Conservation (phyloP, 2,797 vertebrate species). For the Galaxias olidus region DNA sequence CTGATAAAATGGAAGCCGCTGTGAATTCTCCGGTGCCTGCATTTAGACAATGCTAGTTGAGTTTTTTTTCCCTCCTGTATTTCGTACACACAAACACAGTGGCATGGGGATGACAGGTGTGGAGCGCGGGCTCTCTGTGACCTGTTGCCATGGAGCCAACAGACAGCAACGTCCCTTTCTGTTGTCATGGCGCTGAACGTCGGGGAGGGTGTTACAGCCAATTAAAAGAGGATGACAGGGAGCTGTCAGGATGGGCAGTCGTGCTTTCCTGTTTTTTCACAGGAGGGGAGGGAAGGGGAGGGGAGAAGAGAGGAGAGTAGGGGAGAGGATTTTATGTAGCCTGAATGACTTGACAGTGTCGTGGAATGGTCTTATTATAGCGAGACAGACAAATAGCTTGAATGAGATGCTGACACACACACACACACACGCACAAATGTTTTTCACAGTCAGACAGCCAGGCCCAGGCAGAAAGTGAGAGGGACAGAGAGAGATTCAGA, state of each 20-base stretch:
- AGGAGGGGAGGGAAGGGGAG: too few species aligned
- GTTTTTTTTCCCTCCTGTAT: too few species aligned
- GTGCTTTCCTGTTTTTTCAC: background rate
- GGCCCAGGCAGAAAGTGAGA: too few species aligned
- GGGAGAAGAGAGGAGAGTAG: background rate
- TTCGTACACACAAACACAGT: background rate
- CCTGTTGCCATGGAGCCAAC: background rate
- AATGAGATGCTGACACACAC: too few species aligned
- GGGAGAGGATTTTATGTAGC: background rate
- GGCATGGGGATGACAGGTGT: background rate
- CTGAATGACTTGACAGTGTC: background rate
- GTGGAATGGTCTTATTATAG: conserved; percentile 1
- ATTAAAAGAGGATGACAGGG: background rate
- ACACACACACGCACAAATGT: too few species aligned
- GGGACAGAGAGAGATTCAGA: too few species aligned
- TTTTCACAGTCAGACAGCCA: background rate
- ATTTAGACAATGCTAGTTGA: too few species aligned
- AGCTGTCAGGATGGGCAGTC: background rate
- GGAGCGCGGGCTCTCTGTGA: conserved; percentile 1
- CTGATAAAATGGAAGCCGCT: background rate
- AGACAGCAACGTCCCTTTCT: background rate
- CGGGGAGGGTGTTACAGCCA: background rate
- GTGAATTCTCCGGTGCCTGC: background rate
- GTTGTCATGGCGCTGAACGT: background rate
- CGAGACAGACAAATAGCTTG: background rate